A percentile compares a stretch with the other conserved stretches of the same genome.
Evolutionary conservation across 2,113 vertebrate genomes (phyloP).

Genomic region (Struthio camelus): DNA sequence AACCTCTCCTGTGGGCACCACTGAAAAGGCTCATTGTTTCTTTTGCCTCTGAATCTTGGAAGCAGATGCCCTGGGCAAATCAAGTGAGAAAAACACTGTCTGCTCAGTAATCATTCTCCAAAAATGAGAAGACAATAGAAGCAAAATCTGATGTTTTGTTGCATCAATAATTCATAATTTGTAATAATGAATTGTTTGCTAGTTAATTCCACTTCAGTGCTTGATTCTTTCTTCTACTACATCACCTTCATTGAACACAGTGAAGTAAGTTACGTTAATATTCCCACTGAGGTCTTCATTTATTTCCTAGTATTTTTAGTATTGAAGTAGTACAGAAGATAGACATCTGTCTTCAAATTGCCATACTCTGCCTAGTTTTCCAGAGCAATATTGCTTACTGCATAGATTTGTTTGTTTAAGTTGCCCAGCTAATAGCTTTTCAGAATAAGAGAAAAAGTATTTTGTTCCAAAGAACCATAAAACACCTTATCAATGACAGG

Average conservation of each 20-base stretch:
- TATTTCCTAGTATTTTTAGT: no score
- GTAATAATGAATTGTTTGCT: not conserved
- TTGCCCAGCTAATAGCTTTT: not conserved
- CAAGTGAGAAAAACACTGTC: not conserved
- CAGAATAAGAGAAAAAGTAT: not conserved
- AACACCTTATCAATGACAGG: not conserved
- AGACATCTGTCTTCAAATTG: not conserved
- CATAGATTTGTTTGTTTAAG: not conserved
- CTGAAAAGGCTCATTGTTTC: not conserved
- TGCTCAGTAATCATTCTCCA: not conserved
- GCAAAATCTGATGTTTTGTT: not conserved
- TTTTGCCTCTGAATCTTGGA: not conserved
- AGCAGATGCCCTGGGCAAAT: not conserved
- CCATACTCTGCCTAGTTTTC: not conserved
- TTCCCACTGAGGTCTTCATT: not conserved
- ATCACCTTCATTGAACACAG: not conserved
- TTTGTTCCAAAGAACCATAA: constrained; percentile 2
- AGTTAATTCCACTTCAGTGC: not conserved
- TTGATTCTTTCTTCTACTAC: not conserved
- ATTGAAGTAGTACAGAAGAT: not conserved
- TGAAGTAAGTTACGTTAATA: not conserved
- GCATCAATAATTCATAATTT: no score
- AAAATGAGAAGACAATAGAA: not conserved
- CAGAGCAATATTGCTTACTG: not conserved
- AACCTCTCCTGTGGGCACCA: not conserved